Evolutionary conservation across 2,888 invertebrate species (phyloP), one percentile per base, ranked within the genome.

Genomic region (Kryphioiulus occultus): DNA sequence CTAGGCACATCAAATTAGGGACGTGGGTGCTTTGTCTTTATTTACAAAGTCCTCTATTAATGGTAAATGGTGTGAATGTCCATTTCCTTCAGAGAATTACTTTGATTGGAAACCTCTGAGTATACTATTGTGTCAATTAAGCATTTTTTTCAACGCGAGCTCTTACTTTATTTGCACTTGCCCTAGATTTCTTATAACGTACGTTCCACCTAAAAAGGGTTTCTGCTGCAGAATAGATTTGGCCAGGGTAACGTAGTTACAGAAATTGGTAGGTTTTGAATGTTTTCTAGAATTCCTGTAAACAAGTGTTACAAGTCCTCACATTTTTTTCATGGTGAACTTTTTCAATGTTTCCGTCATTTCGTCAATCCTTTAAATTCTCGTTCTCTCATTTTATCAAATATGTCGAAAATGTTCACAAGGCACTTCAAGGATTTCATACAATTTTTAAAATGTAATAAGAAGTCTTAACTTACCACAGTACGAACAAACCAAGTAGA

Each of bases 401-500:
- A 78, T 15, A 26, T 30, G 3, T 12, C 7, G 30, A 30, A 3
- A 7, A 19, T 53, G 19, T 53, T 53, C 1, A 5, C 19, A 53
- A 17, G 12, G 44, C 32, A 83, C 15, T 32, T 82, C 22, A n/a
- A 9, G n/a, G n/a, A 17, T 22, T 19, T n/a, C 53, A 12, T 5
- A 5, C 17, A 42, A 4, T 15, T 47, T 68, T 0, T 22, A 78
- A 78, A 1, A 78, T 12, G 1, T 78, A 78, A 87, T 83, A 17
- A 19, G 19, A 44, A 44, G n/a, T 35, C 39, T 30, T 88, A 30
- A 44, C n/a, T 89, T 89, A 90, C 98, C 98, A 98, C 0, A 98
- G 93, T 68, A 98, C 97, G 91, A 98, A 98, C 17, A 97, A 94
- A 0, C 97, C 98, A 95, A 97, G 95, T 42, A 96, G 95, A 0